phyloP scores from a whole-genome alignment of 2,113 vertebrate genomes.

The Zeus faber region DNA sequence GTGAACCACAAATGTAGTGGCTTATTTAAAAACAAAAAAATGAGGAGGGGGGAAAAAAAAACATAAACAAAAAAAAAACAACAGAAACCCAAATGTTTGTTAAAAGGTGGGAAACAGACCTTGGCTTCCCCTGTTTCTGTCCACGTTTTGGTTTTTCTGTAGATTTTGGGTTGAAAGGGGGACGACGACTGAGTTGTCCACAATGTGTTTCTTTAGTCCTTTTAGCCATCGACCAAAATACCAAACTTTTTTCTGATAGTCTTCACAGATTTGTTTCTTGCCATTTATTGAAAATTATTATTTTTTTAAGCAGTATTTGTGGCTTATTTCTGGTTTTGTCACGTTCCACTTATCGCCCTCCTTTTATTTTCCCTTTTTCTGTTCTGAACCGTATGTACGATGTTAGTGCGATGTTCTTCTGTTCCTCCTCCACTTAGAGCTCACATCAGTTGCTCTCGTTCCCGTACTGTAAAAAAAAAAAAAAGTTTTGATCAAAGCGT shows the following conservation, averaged over 20 bases:
- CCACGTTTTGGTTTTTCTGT: slow-evolving; percentile 19
- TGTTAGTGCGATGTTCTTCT: slow-evolving; percentile 46
- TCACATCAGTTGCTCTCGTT: slow-evolving; percentile 48
- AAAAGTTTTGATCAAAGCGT: slow-evolving; percentile 57
- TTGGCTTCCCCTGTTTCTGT: slow-evolving; percentile 42
- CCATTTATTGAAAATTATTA: slow-evolving; percentile 58
- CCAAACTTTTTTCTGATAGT: slow-evolving; percentile 53
- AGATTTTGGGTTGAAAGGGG: slow-evolving; percentile 35
- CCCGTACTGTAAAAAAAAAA: slow-evolving; percentile 65
- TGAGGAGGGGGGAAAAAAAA: too few relatives aligned
- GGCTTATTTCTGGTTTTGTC: slow-evolving; percentile 65
- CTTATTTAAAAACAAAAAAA: slow-evolving; percentile 79
- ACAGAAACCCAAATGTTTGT: slow-evolving; percentile 38
- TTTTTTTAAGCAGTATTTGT: slow-evolving; percentile 56
- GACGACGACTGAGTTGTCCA: slow-evolving; percentile 57
- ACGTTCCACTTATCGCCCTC: slow-evolving; percentile 50
- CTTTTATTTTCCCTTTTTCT: slow-evolving; percentile 16
- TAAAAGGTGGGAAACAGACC: slow-evolving; percentile 18
- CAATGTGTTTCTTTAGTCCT: slow-evolving; percentile 48
- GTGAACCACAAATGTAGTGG: slow-evolving; percentile 99
- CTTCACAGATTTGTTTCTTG: slow-evolving; percentile 52
- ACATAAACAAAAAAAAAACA: slow-evolving; percentile 55
- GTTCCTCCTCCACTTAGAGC: slow-evolving; percentile 52
- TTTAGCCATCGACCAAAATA: slow-evolving; percentile 46
- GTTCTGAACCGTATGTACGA: slow-evolving; percentile 60